These are phyloP conservation scores for Desoria tigrina DNA, from an alignment of 2,888 invertebrate species.

Conservation along the genomic window DNA sequence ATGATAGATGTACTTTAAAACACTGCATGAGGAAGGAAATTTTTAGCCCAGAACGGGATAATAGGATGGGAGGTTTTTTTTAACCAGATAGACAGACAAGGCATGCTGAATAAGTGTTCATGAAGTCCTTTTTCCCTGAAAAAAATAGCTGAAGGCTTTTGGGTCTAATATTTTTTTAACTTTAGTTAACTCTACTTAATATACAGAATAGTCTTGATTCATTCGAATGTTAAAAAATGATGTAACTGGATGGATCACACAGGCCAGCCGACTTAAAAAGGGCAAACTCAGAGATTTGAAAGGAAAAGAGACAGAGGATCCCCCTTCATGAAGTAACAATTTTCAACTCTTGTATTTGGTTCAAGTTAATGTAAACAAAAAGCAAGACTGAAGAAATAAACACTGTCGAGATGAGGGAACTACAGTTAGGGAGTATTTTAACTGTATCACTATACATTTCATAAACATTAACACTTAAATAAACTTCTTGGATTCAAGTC, in stretches of 20 bases:
- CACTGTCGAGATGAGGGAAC: constrained; percentile 9
- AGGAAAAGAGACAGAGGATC: not conserved
- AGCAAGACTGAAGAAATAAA: constrained; percentile 16
- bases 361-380: constrained; percentile 18
- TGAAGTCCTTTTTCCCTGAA: too few species aligned
- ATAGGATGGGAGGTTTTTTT: too few species aligned
- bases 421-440: not conserved
- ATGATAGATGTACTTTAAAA: not conserved
- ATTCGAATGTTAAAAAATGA: too few species aligned
- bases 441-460: not conserved
- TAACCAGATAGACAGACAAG: too few species aligned
- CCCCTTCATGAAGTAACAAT: constrained; percentile 15
- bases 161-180: too few species aligned
- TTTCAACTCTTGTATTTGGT: not conserved
- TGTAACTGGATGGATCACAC: too few species aligned
- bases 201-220: too few species aligned
- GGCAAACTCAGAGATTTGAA: not conserved
- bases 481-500: not conserved
- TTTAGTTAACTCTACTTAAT: too few species aligned
- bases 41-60: too few species aligned
- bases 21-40: not conserved
- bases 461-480: constrained; percentile 15
- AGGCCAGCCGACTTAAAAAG: not conserved
- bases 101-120: too few species aligned
- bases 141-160: too few species aligned